Percentiles rank a stretch among this genome's conserved stretches.
Conservation (phyloP, 2,888 invertebrate genomes). For the Alsophila aescularia region DNA sequence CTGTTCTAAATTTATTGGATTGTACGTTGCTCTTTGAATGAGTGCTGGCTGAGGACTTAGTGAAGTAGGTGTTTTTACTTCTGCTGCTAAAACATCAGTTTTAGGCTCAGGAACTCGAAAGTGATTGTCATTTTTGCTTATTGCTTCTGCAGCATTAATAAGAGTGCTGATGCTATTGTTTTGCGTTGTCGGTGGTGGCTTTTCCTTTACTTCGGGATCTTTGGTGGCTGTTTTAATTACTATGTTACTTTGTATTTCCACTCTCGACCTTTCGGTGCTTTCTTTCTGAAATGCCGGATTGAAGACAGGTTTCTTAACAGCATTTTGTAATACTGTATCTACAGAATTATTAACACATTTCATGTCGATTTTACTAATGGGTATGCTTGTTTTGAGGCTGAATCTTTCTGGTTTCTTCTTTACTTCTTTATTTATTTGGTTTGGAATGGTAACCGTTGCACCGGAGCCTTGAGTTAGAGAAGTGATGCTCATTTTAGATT, state of each 20-base stretch:
- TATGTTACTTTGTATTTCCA: slow-evolving; percentile 77
- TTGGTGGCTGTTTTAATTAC: slow-evolving; percentile 67
- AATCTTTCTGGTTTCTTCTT: slow-evolving; percentile 73
- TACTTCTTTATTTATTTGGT: slow-evolving; percentile 49
- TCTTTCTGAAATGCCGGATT: slow-evolving; percentile 50
- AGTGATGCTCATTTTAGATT: slow-evolving; percentile 66
- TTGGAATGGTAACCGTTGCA: slow-evolving; percentile 55
- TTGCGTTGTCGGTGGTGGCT: slow-evolving; percentile 28
- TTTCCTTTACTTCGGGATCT: slow-evolving; percentile 53
- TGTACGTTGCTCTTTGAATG: slow-evolving; percentile 52
- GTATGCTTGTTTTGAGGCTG: slow-evolving; percentile 79
- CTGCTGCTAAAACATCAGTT: slow-evolving; percentile 44
- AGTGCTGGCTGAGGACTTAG: slow-evolving; percentile 38
- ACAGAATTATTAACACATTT: slow-evolving; percentile 63
- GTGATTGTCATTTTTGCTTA: slow-evolving; percentile 63
- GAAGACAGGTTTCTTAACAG: slow-evolving; percentile 44
- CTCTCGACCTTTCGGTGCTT: slow-evolving; percentile 45
- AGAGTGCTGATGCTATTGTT: slow-evolving; percentile 62
- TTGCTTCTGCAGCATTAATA: slow-evolving; percentile 69
- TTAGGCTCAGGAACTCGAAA: slow-evolving; percentile 63
- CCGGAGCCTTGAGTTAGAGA: slow-evolving; percentile 67
- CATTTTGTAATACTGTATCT: slow-evolving; percentile 31
- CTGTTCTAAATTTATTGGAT: slow-evolving; percentile 59
- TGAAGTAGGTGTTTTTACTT: slow-evolving; percentile 47
- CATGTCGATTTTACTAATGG: slow-evolving; percentile 78